Base-by-base conservation (phyloP, 2,797 vertebrate species). In the Cyclura pinguis region DNA sequence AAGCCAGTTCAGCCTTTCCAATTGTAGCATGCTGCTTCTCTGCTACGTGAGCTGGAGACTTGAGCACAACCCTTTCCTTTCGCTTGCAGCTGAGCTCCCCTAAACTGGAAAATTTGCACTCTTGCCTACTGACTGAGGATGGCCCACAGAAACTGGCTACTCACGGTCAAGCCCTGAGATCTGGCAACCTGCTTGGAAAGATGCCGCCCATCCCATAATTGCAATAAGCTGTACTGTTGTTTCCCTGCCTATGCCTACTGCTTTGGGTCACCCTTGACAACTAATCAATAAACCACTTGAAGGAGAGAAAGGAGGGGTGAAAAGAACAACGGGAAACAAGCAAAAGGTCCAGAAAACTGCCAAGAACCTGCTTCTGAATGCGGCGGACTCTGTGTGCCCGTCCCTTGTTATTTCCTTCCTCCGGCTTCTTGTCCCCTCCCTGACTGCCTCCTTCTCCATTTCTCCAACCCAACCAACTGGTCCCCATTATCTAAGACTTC, bases 401-500 rank as follows among this genome's bases (percentile, higher is more conserved):
- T 13, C 52, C 73, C 84, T 94, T 91, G 72, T 94, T 91, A 78
- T 91, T 89, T 59, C 50, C 8, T 80, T 35, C 86, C 42, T n/a
- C 10, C 67, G 35, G 91, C 85, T 50, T 67, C 84, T 42, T 78
- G 90, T 72, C 77, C 92, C 80, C 76, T 91, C 35, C 84, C 82
- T 27, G n/a, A 38, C 14, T 0, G 0, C 74, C 85, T 92, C 50
- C 84, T 69, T 18, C 67, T 52, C 18, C 0, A 0, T 32, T 90
- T 81, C 91, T 93, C 92, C 4, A 0, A 91, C 67, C 83, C 4
- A 20, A 88, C 91, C 87, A 6, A n/a, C 89, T 38, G 20, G 55
- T 82, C 42, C 6, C 83, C 91, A 93, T 95, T 94, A 62, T 93
- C 32, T 55, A 84, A 52, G 55, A 80, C 94, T 93, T 95, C 92